Percentiles rank a stretch among this genome's conserved stretches.
These are phyloP conservation scores for Drosophila azteca DNA, from an alignment of 1,140 invertebrate species.

Conservation along the genomic window DNA sequence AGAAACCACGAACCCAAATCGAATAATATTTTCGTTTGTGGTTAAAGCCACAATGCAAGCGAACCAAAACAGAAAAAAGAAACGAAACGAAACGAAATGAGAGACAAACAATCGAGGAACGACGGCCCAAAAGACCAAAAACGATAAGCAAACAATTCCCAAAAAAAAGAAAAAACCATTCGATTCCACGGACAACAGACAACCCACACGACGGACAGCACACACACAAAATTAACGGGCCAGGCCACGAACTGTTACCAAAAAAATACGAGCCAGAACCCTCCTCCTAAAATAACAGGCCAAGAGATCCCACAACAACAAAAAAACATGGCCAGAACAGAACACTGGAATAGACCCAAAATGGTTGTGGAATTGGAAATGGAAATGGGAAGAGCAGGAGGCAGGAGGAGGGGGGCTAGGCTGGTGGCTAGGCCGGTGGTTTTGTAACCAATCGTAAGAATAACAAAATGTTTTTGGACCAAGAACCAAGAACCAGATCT, in stretches of 20 bases:
- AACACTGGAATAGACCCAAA: slow-evolving; percentile 45
- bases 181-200: slow-evolving; percentile 18
- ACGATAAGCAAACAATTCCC: slow-evolving; percentile 72
- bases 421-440: slow-evolving; percentile 4
- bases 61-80: slow-evolving; percentile 56
- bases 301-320: slow-evolving; percentile 30
- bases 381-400: slow-evolving; percentile 21
- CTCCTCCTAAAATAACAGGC: slow-evolving; percentile 80
- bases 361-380: slow-evolving; percentile 56
- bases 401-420: slow-evolving; percentile 14
- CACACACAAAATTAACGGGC: slow-evolving; percentile 38
- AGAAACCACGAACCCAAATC: slow-evolving; percentile 50
- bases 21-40: slow-evolving; percentile 79
- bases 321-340: slow-evolving; percentile 74
- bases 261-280: slow-evolving; percentile 56
- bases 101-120: slow-evolving; percentile 48
- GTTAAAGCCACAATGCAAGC: slow-evolving; percentile 60
- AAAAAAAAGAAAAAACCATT: background rate
- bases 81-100: slow-evolving; percentile 30
- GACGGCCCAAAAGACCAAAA: slow-evolving; percentile 59
- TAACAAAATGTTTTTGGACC: slow-evolving; percentile 47
- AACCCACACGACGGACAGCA: slow-evolving; percentile 41
- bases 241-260: slow-evolving; percentile 73
- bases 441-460: slow-evolving; percentile 83
- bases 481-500: slow-evolving; percentile 33